Conservation (phyloP, 2,113 vertebrate species). For the Leptocoma aspasia region DNA sequence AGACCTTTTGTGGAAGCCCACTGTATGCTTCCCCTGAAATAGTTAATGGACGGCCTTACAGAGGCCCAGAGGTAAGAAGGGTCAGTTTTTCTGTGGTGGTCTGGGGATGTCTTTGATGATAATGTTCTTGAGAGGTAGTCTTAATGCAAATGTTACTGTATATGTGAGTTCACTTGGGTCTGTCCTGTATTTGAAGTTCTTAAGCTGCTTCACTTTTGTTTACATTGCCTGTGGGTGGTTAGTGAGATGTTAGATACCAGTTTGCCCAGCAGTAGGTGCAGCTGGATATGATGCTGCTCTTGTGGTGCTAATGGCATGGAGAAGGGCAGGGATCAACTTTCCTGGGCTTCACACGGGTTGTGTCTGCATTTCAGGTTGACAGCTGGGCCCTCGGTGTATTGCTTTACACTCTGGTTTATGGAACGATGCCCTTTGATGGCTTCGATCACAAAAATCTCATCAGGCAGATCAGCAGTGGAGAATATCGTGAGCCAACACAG, state of each 20-base stretch:
- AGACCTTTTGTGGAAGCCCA: constrained; percentile 96
- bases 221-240: background rate
- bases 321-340: background rate
- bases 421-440: constrained; percentile 98
- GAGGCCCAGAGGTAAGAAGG: constrained; percentile 89
- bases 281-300: background rate
- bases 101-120: background rate
- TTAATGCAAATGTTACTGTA: background rate
- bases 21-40: constrained; percentile 98
- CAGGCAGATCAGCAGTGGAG: constrained; percentile 97
- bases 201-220: background rate
- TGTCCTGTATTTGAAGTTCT: background rate
- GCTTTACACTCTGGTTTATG: constrained; percentile 96
- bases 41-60: constrained; percentile 95
- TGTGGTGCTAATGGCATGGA: background rate
- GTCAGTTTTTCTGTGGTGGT: background rate
- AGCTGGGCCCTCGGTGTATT: constrained; percentile 98
- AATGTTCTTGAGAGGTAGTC: background rate
- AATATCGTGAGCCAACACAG: constrained; percentile 96
- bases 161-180: background rate
- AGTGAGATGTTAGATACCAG: background rate
- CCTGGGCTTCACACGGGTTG: background rate
- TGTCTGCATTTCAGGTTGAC: constrained; percentile 86
- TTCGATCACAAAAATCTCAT: constrained; percentile 98
- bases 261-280: background rate